phyloP scores from a whole-genome alignment of 2,113 vertebrate species.

The Grallaria varia region DNA sequence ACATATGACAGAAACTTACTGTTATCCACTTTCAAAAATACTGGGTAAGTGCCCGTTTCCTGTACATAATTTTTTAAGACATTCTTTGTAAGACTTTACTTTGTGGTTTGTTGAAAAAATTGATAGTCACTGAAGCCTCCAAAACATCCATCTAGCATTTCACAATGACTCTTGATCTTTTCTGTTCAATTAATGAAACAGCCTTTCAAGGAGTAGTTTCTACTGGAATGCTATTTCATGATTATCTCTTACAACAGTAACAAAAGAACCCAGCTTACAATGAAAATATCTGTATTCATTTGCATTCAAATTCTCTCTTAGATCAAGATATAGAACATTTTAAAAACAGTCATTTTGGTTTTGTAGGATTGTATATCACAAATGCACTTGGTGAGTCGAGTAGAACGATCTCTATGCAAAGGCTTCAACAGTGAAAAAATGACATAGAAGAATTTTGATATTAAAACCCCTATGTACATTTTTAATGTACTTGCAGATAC shows the following conservation, averaged over 20 bases:
- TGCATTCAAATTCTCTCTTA: background rate
- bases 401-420: background rate
- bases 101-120: background rate
- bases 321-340: background rate
- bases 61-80: background rate
- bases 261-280: background rate
- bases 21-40: background rate
- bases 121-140: background rate
- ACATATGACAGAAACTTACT: background rate
- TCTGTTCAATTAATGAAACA: background rate
- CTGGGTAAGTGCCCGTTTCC: background rate
- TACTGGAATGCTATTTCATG: background rate
- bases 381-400: background rate
- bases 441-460: background rate
- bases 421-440: background rate
- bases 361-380: background rate
- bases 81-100: background rate
- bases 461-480: background rate
- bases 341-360: background rate
- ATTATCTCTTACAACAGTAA: background rate
- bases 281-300: background rate
- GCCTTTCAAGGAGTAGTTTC: background rate
- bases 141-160: background rate
- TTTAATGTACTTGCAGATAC: background rate
- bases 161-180: background rate